These are phyloP conservation scores for Drosophila azteca DNA, from an alignment of 1,140 invertebrate species.

Conservation along the genomic window DNA sequence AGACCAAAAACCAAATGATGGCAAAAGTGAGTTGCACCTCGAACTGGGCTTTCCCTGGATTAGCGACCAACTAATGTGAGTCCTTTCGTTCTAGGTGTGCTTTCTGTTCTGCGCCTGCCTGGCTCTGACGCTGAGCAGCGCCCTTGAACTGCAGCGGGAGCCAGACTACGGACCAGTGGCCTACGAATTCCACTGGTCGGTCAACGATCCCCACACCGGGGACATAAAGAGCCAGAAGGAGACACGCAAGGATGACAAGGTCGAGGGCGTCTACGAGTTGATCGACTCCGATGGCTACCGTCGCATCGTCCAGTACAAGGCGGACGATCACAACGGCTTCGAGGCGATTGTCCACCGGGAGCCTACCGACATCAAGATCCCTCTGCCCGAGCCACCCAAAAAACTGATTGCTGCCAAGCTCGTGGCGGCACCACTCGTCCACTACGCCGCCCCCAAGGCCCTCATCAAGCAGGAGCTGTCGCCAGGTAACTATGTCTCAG, in stretches of 20 bases:
- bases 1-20: conserved; percentile 35
- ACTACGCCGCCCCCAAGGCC: conserved; percentile 60
- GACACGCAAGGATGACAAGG: conserved; percentile 86
- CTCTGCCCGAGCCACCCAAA: conserved; percentile 80
- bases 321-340: conserved; percentile 89
- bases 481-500: conserved; percentile 70
- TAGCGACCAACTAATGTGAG: background rate
- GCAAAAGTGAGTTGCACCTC: conserved; percentile 59
- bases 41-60: background rate
- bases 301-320: conserved; percentile 89
- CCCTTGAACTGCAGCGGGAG: conserved; percentile 58
- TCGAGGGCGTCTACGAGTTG: conserved; percentile 86
- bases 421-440: conserved; percentile 61
- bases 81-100: conserved; percentile 37
- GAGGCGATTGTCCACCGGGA: conserved; percentile 87
- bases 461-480: conserved; percentile 50
- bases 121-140: conserved; percentile 18
- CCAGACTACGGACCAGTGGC: conserved; percentile 74
- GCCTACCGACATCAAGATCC: conserved; percentile 84
- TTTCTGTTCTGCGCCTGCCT: conserved; percentile 57
- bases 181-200: conserved; percentile 86
- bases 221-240: conserved; percentile 87
- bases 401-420: conserved; percentile 75
- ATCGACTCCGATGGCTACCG: conserved; percentile 88
- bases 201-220: conserved; percentile 85